Evolutionary conservation across 2,113 vertebrate genomes (phyloP).

Genomic region (Numenius arquata): DNA sequence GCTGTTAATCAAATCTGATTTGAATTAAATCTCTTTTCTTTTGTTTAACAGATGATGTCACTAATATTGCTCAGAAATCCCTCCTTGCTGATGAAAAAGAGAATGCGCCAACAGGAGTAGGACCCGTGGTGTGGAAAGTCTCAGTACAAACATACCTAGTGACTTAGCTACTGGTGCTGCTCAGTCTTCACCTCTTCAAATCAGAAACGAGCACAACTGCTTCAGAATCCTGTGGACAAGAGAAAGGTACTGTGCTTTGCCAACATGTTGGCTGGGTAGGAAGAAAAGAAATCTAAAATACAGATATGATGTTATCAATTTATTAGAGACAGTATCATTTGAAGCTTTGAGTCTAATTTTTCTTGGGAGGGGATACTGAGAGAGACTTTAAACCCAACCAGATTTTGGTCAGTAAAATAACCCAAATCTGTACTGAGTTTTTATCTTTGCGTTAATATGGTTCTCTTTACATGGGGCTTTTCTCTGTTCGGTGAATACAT

Average conservation of each 20-base stretch:
- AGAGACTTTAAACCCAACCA: not conserved
- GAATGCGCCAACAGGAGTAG: not conserved
- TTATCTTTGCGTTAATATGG: not conserved
- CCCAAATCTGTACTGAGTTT: not conserved
- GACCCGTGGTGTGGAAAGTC: not conserved
- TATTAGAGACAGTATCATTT: not conserved
- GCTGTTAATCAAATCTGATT: not conserved
- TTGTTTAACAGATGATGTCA: constrained; percentile 45
- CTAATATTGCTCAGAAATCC: not conserved
- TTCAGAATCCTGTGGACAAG: not conserved
- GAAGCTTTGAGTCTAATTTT: not conserved
- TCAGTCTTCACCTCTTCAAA: not conserved
- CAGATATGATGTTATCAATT: not conserved
- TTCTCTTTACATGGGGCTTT: not conserved
- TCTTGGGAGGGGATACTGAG: not conserved
- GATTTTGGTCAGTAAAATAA: not conserved
- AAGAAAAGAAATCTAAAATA: not conserved
- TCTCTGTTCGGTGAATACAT: not conserved
- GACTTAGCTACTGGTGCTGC: not conserved
- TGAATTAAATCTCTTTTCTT: not conserved
- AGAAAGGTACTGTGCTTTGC: not conserved
- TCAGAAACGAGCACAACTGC: not conserved
- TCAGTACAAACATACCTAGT: not conserved
- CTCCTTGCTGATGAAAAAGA: not conserved
- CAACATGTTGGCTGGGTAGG: not conserved